Conservation (phyloP, 1,140 invertebrate genomes). For the Hormaphis cornu region DNA sequence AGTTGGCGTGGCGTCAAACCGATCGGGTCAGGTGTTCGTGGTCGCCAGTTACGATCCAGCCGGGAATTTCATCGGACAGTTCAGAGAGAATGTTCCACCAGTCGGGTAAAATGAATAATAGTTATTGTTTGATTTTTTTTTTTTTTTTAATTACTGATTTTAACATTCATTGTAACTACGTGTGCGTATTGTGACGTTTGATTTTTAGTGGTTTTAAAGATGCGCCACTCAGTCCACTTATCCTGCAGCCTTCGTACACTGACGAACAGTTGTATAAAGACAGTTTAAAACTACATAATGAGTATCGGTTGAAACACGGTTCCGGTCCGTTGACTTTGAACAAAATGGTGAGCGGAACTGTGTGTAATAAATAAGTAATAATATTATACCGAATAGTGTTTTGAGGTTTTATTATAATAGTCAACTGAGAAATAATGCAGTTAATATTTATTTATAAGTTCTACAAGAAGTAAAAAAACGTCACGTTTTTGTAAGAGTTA, state of each 20-base stretch:
- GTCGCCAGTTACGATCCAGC: constrained; percentile 80
- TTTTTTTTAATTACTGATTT: not conserved
- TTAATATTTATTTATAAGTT: too few species aligned
- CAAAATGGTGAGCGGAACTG: constrained; percentile 49
- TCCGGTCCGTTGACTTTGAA: constrained; percentile 53
- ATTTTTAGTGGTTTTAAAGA: constrained; percentile 31
- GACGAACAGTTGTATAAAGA: constrained; percentile 41
- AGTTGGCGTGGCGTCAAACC: constrained; percentile 57
- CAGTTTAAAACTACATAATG: constrained; percentile 63
- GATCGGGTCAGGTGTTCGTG: constrained; percentile 62
- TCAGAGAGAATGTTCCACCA: constrained; percentile 59
- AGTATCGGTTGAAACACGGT: constrained; percentile 63
- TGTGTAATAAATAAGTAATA: constrained; percentile 4
- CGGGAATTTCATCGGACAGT: constrained; percentile 73
- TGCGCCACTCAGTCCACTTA: constrained; percentile 42
- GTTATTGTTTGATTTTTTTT: not conserved
- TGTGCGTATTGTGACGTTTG: not conserved
- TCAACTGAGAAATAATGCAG: too few species aligned
- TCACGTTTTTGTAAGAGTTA: too few species aligned
- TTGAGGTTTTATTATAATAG: too few species aligned
- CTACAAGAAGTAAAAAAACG: too few species aligned
- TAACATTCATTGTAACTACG: not conserved
- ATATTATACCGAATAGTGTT: too few species aligned
- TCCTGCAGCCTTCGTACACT: constrained; percentile 39
- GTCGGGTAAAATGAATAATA: constrained; percentile 16